Percentiles rank a stretch among this genome's conserved stretches.
Conservation (phyloP, 30 jellyfish, hydroid and myxozoan species). For the Turritopsis dohrnii region DNA sequence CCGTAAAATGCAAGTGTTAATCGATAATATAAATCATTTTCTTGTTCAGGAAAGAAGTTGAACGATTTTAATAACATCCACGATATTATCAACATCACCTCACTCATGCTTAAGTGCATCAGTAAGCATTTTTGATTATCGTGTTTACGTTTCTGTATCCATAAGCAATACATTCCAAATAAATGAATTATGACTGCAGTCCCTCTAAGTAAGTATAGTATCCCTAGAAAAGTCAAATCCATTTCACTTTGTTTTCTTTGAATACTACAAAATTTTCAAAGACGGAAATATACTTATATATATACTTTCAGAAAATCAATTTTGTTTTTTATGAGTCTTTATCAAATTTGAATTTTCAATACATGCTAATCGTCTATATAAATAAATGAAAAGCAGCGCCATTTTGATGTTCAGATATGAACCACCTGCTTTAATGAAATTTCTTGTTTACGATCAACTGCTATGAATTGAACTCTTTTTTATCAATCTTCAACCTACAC, state of each 20-base stretch:
- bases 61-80: background rate
- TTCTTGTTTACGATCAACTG: background rate
- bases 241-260: background rate
- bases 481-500: background rate
- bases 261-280: background rate
- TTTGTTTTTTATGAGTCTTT: background rate
- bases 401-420: background rate
- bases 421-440: background rate
- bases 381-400: background rate
- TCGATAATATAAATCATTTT: background rate
- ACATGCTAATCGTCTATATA: background rate
- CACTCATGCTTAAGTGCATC: background rate
- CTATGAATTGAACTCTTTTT: background rate
- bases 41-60: background rate
- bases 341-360: background rate
- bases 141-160: background rate
- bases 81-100: background rate
- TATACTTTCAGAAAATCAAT: background rate
- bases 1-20: background rate
- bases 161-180: background rate
- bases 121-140: background rate
- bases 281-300: background rate
- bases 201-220: background rate
- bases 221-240: background rate
- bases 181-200: background rate